Evolutionary conservation across 2,888 invertebrate genomes (phyloP), one percentile per base, ranked within the genome.

Genomic region (Slavum lentiscoides): DNA sequence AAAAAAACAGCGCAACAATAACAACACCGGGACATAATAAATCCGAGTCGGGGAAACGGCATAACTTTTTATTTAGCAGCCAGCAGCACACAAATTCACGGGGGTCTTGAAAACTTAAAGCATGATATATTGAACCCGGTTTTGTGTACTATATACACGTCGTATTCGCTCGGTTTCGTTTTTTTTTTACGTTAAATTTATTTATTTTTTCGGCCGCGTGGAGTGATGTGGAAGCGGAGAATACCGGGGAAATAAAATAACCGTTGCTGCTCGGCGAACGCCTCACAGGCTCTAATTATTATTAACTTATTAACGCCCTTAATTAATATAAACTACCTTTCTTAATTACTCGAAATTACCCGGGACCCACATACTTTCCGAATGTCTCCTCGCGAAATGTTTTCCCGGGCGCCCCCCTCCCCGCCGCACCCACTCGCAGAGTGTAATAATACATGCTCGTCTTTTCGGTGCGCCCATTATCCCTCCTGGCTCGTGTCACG

Each of bases 251-350:
- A 55, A 69, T 53, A 74, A 74, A 64, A n/a, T n/a, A n/a, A n/a
- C n/a, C n/a, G n/a, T 19, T 30, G 30, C 13, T 19, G 75, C 67
- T 30, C 76, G 15, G 59, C 43, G 70, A 62, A 77, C 70, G 69
- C 61, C 70, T 77, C 62, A 53, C 59, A 53, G 62, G 17, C 77
- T 70, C 77, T 77, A 77, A 77, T 77, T 77, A 77, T 77, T 77
- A 77, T 77, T 77, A 77, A 77, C 77, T 76, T 81, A 81, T 83
- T 76, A 82, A 81, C 82, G 82, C 82, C 66, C 70, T 84, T 84
- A 84, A 84, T 84, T 84, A 83, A 84, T 84, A 84, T 84, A 84
- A 84, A 84, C 84, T 84, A 84, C 84, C 83, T 84, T 84, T 84
- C 84, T 84, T 84, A 84, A 84, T 84, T 84, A 84, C 84, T 84